Base-by-base conservation (phyloP, 2,797 vertebrate genomes). In the Nyctibius grandis region DNA sequence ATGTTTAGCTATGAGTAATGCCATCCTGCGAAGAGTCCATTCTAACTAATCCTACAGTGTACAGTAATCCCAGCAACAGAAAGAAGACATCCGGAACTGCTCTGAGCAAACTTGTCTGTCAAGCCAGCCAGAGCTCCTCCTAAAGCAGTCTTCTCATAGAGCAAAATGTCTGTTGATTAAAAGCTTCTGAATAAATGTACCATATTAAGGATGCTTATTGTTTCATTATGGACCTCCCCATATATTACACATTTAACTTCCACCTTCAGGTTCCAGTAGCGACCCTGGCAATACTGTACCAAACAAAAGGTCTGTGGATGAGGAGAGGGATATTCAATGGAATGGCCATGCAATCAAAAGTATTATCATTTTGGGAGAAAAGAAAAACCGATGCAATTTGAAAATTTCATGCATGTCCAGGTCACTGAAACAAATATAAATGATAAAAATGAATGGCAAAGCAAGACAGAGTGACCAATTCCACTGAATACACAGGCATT, bases 261-360 rank as follows among this genome's bases (percentile, higher is more conserved):
- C 4, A 6, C 56, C 34, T 67, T 75, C 40, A 87, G 31, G 88
- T 65, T 85, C 59, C 75, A 56, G 61, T 45, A 76, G 89, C 10
- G 6, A 79, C 23, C 31, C 51, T 80, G 38, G 38, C 65, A 93
- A 72, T 87, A 73, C 56, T 51, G 79, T 75, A 89, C 74, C 83
- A 85, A 95, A 91, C 8, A 92, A 94, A 90, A 93, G 63, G 93
- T 91, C 97, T 92, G 95, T 93, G 96, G 96, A 97, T 97, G 98
- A 98, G 96, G 54, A 94, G 93, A 91, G 91, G 81, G 92, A 97
- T 97, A 97, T 97, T 98, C 95, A 89, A 98, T 98, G 98, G 95
- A 98, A 99, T 98, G 98, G 97, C 94, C 98, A 98, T 99, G 99
- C 98, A 98, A 96, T 96, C 97, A 96, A 91, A 96, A 97, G 93